A percentile compares a stretch with the other conserved stretches of the same genome.
These are phyloP conservation scores for Ceratina australensis DNA, from an alignment of 1,140 invertebrate genomes.

Conservation along the genomic window DNA sequence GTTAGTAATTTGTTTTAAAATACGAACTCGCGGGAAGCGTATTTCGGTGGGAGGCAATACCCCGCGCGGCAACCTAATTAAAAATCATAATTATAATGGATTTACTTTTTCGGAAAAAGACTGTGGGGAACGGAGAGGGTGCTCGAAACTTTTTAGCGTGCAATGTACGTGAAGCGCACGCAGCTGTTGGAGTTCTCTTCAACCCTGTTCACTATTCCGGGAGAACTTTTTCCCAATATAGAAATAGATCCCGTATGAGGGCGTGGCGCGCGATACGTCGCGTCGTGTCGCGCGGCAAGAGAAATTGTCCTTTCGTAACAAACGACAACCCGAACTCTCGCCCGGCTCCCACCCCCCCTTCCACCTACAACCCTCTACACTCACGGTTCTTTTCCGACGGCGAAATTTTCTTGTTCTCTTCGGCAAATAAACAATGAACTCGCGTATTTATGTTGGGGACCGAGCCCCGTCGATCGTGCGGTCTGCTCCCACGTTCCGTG, in stretches of 20 bases:
- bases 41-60: no score
- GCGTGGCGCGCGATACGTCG: constrained; percentile 61
- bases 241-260: constrained; percentile 58
- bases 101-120: no score
- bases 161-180: no score
- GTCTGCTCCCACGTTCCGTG: not conserved
- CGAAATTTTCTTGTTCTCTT: constrained; percentile 52
- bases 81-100: no score
- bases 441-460: constrained; percentile 44
- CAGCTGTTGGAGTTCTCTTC: constrained; percentile 19
- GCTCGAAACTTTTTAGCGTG: no score
- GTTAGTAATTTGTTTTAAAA: no score
- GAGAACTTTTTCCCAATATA: constrained; percentile 64
- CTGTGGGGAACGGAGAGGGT: no score
- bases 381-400: constrained; percentile 16
- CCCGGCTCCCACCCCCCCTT: constrained; percentile 12
- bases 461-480: constrained; percentile 5
- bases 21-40: no score
- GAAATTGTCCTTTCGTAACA: constrained; percentile 64
- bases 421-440: constrained; percentile 54
- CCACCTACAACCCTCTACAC: not conserved
- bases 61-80: no score
- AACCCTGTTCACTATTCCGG: constrained; percentile 46
- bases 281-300: constrained; percentile 46
- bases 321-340: constrained; percentile 32